A percentile compares a stretch with the other conserved stretches of the same genome.
Conservation (phyloP, 2,797 vertebrate species). For the Tapirus indicus region DNA sequence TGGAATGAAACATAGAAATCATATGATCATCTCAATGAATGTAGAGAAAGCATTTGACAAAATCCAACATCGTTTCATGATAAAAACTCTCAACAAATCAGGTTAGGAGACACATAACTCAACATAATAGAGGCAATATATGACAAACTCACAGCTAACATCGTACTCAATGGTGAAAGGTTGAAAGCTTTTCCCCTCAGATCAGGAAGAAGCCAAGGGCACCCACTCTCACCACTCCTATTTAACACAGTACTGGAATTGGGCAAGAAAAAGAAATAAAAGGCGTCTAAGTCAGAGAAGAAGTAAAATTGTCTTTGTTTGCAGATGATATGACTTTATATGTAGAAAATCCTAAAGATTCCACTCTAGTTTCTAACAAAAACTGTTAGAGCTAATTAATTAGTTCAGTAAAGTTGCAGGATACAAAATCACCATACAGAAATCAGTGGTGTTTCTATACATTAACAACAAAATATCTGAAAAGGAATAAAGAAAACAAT, state of each 20-base stretch:
- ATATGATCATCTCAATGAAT: neutral
- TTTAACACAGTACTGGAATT: neutral
- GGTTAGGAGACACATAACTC: neutral
- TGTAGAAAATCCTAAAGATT: neutral
- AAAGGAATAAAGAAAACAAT: neutral
- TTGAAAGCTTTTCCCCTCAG: neutral
- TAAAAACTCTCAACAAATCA: neutral
- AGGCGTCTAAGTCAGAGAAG: neutral
- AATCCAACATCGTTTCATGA: neutral
- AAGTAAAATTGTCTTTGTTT: neutral
- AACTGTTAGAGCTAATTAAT: neutral
- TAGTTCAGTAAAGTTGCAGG: neutral
- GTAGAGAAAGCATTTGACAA: neutral
- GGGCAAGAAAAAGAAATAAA: neutral
- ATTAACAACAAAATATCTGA: neutral
- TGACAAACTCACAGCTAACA: neutral
- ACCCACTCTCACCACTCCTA: neutral
- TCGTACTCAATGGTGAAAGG: neutral
- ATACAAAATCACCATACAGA: neutral
- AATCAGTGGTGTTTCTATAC: neutral
- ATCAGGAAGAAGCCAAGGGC: neutral
- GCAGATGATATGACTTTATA: neutral
- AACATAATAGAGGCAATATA: neutral
- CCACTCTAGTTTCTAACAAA: neutral
- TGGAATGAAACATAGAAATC: neutral